Base-by-base conservation (phyloP, 2,797 vertebrate species). In the Salarias fasciatus region DNA sequence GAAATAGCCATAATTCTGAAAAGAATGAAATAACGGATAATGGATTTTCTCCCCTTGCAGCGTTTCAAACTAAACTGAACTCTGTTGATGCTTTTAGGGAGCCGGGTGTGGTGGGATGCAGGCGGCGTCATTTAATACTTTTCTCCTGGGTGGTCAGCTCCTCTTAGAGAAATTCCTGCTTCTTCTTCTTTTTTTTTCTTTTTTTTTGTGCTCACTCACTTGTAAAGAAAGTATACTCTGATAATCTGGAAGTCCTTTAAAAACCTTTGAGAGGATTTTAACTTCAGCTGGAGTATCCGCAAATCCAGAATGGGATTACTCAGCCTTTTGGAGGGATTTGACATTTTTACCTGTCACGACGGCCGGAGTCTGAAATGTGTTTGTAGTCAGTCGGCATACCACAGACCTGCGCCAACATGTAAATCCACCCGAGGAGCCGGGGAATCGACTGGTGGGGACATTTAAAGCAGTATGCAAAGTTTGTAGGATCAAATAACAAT, bases 281-380 rank as follows among this genome's bases (percentile, higher is more conserved):
- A 53, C 71, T 56, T 55, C 46, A 67, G 65, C 49, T 70, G 48
- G 8, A 30, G 47, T 54, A 80, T 69, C 70, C 8, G 7, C 50
- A 79, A 45, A 76, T 63, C 69, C 59, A 63, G 52, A 72, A 59
- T 44, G 42, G 80, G 79, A 88, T 85, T 85, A 81, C 60, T 79
- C 55, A 35, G 51, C 11, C 69, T 45, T 84, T 79, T 68, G 70
- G 71, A 81, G 68, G 70, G 73, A 82, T 86, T 85, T 80, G 57
- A 72, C 72, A 63, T 63, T 72, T 24, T 74, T 64, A 59, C 42
- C 69, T 40, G n/a, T 51, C 57, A 78, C 30, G 5, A 45, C 50
- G 58, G 77, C 18, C 52, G 53, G 56, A 53, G 12, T 43, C 29
- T 18, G 24, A 60, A 59, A 59, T 69, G 49, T 67, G 60, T 74